Conservation (phyloP, 53 echinoderm and acorn worm species). For the Astropecten irregularis region DNA sequence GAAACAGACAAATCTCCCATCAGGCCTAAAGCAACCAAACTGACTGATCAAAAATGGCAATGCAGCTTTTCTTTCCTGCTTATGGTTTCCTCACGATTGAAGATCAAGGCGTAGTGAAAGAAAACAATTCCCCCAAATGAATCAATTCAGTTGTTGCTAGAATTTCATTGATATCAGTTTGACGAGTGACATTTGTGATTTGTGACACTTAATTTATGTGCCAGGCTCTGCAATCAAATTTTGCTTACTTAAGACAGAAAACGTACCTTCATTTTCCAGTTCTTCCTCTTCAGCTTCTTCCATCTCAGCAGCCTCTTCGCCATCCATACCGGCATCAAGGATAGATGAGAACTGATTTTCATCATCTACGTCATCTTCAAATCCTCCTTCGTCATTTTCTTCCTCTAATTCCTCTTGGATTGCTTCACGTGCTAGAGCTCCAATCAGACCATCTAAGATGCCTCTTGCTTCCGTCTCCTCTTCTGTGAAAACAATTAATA, state of each 20-base stretch:
- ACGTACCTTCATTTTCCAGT: not conserved
- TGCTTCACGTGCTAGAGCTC: not conserved
- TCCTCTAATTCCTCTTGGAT: slow-evolving; percentile 1
- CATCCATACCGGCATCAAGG: slow-evolving; percentile 36
- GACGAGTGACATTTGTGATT: no score
- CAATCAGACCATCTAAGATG: not conserved
- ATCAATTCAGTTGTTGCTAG: no score
- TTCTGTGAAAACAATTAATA: not conserved
- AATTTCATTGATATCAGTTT: no score
- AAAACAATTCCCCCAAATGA: no score
- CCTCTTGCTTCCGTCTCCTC: not conserved
- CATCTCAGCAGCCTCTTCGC: not conserved
- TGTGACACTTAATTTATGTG: no score
- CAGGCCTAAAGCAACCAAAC: no score
- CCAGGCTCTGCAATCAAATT: no score
- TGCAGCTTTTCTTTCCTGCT: no score
- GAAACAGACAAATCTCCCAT: not conserved
- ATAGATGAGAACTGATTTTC: not conserved
- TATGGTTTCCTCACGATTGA: no score
- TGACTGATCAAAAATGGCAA: no score
- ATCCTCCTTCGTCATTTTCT: not conserved
- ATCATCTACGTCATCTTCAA: not conserved
- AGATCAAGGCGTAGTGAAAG: no score
- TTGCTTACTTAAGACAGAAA: not conserved
- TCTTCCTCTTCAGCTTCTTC: not conserved